Conservation (phyloP, 2,888 invertebrate genomes). For the Lordiphosa andalusiaca region DNA sequence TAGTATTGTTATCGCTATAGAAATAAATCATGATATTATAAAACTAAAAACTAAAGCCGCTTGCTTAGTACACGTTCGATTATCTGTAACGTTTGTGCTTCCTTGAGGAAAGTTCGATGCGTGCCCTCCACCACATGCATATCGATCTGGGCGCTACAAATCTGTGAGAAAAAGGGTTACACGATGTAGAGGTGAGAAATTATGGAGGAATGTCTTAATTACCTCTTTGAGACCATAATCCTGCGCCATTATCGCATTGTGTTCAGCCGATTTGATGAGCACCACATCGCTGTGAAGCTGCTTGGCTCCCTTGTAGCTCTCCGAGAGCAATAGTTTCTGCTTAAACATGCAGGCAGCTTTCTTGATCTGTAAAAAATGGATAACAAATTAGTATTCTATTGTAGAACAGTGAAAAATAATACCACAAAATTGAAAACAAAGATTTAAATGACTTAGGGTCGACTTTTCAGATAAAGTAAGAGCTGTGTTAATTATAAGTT, state of each 20-base stretch:
- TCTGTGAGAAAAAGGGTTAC: constrained; percentile 81
- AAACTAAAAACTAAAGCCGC: constrained; percentile 23
- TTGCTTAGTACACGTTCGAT: constrained; percentile 82
- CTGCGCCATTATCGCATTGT: constrained; percentile 89
- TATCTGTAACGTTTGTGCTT: constrained; percentile 85
- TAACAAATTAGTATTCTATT: no score
- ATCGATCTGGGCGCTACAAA: constrained; percentile 85
- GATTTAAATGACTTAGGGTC: no score
- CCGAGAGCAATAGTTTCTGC: constrained; percentile 88
- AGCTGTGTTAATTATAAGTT: no score
- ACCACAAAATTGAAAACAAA: no score
- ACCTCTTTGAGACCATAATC: constrained; percentile 95
- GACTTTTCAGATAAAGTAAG: no score
- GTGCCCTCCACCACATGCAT: constrained; percentile 88
- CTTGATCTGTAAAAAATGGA: constrained; percentile 81
- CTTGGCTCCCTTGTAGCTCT: constrained; percentile 86
- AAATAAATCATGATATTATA: constrained; percentile 6
- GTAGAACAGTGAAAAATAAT: no score
- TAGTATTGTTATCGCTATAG: constrained; percentile 10
- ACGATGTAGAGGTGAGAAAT: background rate
- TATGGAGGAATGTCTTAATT: constrained; percentile 69
- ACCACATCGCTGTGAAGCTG: constrained; percentile 87
- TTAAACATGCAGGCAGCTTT: constrained; percentile 90
- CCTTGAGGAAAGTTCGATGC: constrained; percentile 93
- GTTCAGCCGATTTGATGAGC: constrained; percentile 92